Evolutionary conservation across 2,797 vertebrate genomes (phyloP), one percentile per base, ranked within the genome.

Genomic region (Novumbra hubbsi): DNA sequence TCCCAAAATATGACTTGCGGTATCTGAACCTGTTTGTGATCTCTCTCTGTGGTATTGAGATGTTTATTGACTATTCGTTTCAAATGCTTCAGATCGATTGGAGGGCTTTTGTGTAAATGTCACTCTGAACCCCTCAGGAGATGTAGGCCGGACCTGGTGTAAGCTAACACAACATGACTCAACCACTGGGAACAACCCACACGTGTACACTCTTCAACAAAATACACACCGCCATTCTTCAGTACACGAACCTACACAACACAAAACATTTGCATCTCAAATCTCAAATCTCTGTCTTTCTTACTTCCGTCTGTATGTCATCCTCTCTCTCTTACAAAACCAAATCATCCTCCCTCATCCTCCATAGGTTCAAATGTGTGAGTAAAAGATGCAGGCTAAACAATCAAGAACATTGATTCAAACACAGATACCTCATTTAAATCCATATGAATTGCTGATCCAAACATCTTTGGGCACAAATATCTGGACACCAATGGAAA

Each of bases 51-150:
- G 67, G 70, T n/a, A 32, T 19, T 64, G 49, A 69, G 71, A 86
- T 81, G 72, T 85, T 76, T 82, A 77, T 85, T 83, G 86, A 85
- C 86, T 84, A 80, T 76, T 48, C 6, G 49, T 74, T 81, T 80
- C 81, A 77, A 80, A 70, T 55, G 65, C 69, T 84, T 73, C 63
- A 48, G 78, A 88, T 86, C 80, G 75, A 89, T 90, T 72, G 74
- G 8, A 69, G 49, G 69, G 66, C 7, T 71, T 76, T 83, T 72
- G 73, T 84, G 77, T 78, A 87, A 92, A 92, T 91, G 87, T 90
- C 89, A 91, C 48, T 68, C 12, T 2, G 41, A 72, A 64, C 83
- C 87, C 83, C 80, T 63, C 45, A 74, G 80, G 81, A 86, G 72
- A 76, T 60, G 19, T 32, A 55, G 55, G 55, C 55, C 55, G 3